Evolutionary conservation across 2,113 vertebrate species (phyloP).

Genomic region (Pluvianellus socialis): DNA sequence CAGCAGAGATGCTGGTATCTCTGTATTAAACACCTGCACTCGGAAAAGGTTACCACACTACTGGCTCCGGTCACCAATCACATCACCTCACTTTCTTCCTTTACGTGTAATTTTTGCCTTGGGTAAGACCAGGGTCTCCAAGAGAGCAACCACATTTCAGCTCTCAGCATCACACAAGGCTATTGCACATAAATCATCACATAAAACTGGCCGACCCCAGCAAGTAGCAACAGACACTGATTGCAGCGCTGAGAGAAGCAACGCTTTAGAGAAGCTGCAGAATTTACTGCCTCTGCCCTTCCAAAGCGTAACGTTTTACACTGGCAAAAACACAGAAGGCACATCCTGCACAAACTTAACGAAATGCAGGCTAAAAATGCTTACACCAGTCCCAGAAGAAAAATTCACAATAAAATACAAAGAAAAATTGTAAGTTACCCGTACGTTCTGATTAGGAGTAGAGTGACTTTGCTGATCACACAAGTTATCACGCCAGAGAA

Average conservation of each 20-base stretch:
- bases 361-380: neutral
- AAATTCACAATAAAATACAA: neutral
- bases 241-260: neutral
- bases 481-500: neutral
- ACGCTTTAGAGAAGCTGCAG: neutral
- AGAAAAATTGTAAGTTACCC: neutral
- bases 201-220: neutral
- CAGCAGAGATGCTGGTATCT: neutral
- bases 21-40: neutral
- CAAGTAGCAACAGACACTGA: neutral
- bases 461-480: conserved; percentile 8
- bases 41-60: neutral
- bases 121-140: neutral
- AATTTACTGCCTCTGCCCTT: neutral
- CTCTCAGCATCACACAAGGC: neutral
- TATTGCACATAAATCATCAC: neutral
- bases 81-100: neutral
- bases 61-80: neutral
- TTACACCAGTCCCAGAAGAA: neutral
- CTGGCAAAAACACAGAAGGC: neutral
- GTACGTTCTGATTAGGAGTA: neutral
- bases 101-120: neutral
- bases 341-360: neutral
- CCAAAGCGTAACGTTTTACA: neutral
- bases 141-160: neutral